Conservation (phyloP, 2,113 vertebrate species). For the Symphodus melops region DNA sequence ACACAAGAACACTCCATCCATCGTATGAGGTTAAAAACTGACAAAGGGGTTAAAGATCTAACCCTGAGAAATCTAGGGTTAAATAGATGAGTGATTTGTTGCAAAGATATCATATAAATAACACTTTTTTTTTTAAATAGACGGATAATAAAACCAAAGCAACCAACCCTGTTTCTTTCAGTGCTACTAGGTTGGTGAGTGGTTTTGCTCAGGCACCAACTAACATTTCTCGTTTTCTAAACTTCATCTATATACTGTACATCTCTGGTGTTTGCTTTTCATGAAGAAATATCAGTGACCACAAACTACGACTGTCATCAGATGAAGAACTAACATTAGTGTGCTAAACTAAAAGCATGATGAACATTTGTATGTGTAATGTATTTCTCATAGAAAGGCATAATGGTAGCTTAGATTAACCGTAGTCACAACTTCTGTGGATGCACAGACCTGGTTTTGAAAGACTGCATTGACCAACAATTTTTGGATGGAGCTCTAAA, state of each 20-base stretch:
- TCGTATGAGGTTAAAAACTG: background rate
- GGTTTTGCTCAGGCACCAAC: slow-evolving; percentile 38
- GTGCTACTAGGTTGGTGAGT: slow-evolving; percentile 39
- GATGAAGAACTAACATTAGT: slow-evolving; percentile 18
- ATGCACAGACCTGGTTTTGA: slow-evolving; percentile 3
- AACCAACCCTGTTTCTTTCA: slow-evolving; percentile 15
- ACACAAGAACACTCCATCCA: background rate
- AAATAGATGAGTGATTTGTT: background rate
- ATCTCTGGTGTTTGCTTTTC: slow-evolving; percentile 38
- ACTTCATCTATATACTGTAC: slow-evolving; percentile 28
- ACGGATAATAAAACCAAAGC: slow-evolving; percentile 1
- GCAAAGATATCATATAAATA: background rate
- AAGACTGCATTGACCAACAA: slow-evolving; percentile 7
- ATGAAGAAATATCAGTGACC: slow-evolving; percentile 13
- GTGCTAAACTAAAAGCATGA: slow-evolving; percentile 52
- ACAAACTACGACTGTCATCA: slow-evolving; percentile 25
- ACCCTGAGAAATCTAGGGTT: background rate
- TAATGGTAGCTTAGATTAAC: slow-evolving; percentile 41
- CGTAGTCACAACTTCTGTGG: slow-evolving; percentile 17
- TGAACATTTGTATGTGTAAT: slow-evolving; percentile 31
- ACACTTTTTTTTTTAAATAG: background rate
- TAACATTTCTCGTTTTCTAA: slow-evolving; percentile 22
- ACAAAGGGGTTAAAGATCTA: background rate
- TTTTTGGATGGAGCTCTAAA: slow-evolving; percentile 1
- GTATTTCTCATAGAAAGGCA: slow-evolving; percentile 55